A percentile compares a stretch with the other conserved stretches of the same genome.
Conservation (phyloP, 2,113 vertebrate species). For the Dissostichus mawsoni region DNA sequence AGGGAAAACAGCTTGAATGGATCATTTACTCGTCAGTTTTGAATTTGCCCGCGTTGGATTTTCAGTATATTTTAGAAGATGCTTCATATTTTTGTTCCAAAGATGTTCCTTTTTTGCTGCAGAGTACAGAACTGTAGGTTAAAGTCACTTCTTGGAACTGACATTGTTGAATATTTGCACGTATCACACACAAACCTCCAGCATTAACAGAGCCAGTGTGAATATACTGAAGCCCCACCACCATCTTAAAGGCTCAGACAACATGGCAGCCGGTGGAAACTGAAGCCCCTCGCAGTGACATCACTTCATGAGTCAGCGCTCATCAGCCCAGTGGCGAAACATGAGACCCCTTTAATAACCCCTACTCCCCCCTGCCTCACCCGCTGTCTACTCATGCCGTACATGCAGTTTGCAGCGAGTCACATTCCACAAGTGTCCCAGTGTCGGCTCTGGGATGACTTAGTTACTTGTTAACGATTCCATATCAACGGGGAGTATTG, state of each 20-base stretch:
- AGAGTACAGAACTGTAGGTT: no score
- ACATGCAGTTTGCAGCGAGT: constrained; percentile 44
- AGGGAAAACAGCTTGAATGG: no score
- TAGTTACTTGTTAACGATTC: not conserved
- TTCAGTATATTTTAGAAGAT: no score
- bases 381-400: constrained; percentile 34
- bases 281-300: constrained; percentile 65
- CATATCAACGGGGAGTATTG: not conserved
- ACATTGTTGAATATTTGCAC: no score
- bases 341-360: constrained; percentile 49
- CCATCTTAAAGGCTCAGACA: constrained; percentile 31
- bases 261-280: constrained; percentile 63
- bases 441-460: not conserved
- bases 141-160: no score
- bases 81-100: no score
- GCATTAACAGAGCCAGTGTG: no score
- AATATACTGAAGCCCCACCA: not conserved
- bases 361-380: not conserved
- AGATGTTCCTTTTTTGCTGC: no score
- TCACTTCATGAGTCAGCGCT: constrained; percentile 80
- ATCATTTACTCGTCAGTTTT: no score
- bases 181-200: no score
- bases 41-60: no score
- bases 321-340: constrained; percentile 54
- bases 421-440: constrained; percentile 42